These are phyloP conservation scores for Laterallus jamaicensis DNA, from an alignment of 2,113 vertebrate species.

Conservation along the genomic window DNA sequence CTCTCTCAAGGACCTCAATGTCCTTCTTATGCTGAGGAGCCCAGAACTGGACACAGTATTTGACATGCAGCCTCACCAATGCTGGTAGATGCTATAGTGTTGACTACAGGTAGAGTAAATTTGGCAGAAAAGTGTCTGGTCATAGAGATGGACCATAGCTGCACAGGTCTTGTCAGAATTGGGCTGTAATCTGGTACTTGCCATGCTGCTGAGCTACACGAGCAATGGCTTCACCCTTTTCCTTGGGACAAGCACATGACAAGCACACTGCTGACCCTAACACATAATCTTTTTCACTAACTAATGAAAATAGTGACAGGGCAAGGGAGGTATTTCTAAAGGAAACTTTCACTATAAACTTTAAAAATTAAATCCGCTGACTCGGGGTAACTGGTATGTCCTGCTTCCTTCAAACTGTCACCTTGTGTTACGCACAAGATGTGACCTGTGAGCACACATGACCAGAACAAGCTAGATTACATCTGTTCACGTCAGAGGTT, in stretches of 20 bases:
- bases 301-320: background rate
- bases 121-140: background rate
- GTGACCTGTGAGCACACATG: background rate
- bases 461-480: background rate
- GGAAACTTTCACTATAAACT: conserved; percentile 42
- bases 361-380: background rate
- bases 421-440: conserved; percentile 23
- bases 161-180: background rate
- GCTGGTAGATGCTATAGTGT: too few species aligned
- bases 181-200: background rate
- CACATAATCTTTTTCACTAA: background rate
- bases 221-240: background rate
- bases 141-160: rapidly evolving
- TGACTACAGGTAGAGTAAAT: background rate
- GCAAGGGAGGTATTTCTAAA: background rate
- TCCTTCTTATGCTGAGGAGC: too few species aligned
- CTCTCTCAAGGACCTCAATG: too few species aligned
- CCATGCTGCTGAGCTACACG: rapidly evolving
- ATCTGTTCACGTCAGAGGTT: background rate
- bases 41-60: too few species aligned
- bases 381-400: background rate
- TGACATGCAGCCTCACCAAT: too few species aligned
- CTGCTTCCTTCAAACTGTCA: background rate
- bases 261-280: conserved; percentile 23
- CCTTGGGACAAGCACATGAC: background rate